phyloP scores from a whole-genome alignment of 2,113 vertebrate genomes.

The Microcebus jonahi region DNA sequence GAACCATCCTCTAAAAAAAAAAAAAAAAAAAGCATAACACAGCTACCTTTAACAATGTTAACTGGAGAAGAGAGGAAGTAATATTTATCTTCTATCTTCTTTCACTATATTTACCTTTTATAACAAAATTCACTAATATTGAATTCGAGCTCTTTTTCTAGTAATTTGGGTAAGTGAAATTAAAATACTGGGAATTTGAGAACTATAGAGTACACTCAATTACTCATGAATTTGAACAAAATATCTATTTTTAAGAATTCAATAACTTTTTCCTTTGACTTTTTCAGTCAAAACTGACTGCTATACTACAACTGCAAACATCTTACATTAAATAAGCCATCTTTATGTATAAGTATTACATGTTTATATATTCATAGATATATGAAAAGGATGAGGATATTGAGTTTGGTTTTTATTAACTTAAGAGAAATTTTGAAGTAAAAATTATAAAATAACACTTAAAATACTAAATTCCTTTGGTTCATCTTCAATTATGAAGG shows the following conservation, averaged over 20 bases:
- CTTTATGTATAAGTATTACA: not conserved
- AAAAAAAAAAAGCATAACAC: too few relatives aligned
- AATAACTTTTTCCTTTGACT: not conserved
- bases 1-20: too few relatives aligned
- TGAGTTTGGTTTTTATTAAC: not conserved
- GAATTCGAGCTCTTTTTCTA: too few relatives aligned
- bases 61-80: too few relatives aligned
- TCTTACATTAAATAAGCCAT: not conserved
- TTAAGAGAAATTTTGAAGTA: not conserved
- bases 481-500: not conserved
- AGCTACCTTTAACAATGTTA: too few relatives aligned
- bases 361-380: not conserved
- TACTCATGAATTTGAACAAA: too few relatives aligned
- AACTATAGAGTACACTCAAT: too few relatives aligned
- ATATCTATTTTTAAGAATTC: not conserved
- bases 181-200: too few relatives aligned
- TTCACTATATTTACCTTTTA: too few relatives aligned
- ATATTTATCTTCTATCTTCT: too few relatives aligned
- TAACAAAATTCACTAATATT: too few relatives aligned
- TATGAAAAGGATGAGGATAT: not conserved
- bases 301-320: not conserved
- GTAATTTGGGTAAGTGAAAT: too few relatives aligned
- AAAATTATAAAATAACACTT: constrained; percentile 8
- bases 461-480: constrained; percentile 16
- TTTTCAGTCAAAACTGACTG: not conserved